Evolutionary conservation across 2,797 vertebrate species (phyloP).

Genomic region (Petrocephalus sullivani): DNA sequence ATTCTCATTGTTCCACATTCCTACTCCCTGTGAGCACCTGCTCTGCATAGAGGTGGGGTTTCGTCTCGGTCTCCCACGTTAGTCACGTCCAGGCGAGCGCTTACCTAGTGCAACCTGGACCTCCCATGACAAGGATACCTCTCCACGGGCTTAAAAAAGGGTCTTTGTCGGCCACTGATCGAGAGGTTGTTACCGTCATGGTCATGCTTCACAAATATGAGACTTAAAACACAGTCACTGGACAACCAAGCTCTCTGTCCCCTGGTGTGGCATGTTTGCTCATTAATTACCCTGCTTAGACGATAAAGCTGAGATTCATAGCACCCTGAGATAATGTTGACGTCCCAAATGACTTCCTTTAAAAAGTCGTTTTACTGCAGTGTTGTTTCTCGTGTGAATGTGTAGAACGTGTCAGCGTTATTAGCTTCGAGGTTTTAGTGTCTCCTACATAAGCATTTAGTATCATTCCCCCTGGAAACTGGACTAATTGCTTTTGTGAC

Average conservation of each 20-base stretch:
- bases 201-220: neutral
- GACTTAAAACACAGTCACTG: neutral
- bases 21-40: conserved; percentile 62
- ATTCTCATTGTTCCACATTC: conserved; percentile 47
- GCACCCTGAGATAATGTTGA: neutral
- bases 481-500: neutral
- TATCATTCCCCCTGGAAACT: neutral
- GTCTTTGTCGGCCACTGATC: neutral
- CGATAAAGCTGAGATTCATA: neutral
- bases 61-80: conserved; percentile 35
- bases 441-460: neutral
- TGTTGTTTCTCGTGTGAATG: neutral
- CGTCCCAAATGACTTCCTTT: neutral
- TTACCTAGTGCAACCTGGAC: neutral
- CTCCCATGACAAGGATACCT: neutral
- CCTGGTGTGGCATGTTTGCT: neutral
- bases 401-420: neutral
- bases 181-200: neutral
- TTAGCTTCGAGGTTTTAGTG: neutral
- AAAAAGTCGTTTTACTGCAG: neutral
- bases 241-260: neutral
- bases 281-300: neutral
- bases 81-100: conserved; percentile 31
- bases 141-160: neutral
- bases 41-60: conserved; percentile 12